These are phyloP conservation scores for Eretmochelys imbricata DNA, from an alignment of 2,113 vertebrate species.

Conservation along the genomic window DNA sequence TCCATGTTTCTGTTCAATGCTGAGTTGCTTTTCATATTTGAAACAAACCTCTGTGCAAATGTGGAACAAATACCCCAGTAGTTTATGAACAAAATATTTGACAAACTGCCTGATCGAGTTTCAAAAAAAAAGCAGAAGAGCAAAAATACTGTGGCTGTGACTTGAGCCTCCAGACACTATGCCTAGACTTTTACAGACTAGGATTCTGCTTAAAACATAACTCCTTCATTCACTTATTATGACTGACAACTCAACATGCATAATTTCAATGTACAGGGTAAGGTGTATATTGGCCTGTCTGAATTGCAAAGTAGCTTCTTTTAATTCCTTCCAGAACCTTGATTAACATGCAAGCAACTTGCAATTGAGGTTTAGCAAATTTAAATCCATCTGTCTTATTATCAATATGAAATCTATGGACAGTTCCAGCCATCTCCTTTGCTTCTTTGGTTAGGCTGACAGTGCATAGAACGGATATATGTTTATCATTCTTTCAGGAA, in stretches of 20 bases:
- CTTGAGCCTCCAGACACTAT: neutral
- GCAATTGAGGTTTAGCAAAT: neutral
- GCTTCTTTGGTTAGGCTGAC: neutral
- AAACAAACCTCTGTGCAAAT: neutral
- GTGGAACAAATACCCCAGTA: neutral
- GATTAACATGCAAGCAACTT: neutral
- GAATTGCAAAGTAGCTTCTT: neutral
- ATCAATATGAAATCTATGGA: neutral
- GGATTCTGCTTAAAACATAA: neutral
- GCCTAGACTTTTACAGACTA: neutral
- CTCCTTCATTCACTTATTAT: neutral
- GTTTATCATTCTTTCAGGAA: neutral
- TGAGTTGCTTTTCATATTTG: neutral
- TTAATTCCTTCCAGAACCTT: neutral
- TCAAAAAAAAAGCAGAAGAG: neutral
- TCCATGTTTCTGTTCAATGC: fast-evolving
- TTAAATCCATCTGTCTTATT: neutral
- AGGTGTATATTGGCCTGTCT: neutral
- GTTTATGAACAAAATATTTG: fast-evolving
- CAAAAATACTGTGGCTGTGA: neutral
- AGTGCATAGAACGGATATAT: neutral
- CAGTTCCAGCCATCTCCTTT: neutral
- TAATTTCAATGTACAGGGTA: neutral
- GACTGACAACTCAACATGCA: neutral
- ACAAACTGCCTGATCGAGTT: neutral